Percentiles rank a stretch among this genome's conserved stretches.
These are phyloP conservation scores for Helobdella robusta DNA, from an alignment of 2,888 invertebrate genomes.

Conservation along the genomic window DNA sequence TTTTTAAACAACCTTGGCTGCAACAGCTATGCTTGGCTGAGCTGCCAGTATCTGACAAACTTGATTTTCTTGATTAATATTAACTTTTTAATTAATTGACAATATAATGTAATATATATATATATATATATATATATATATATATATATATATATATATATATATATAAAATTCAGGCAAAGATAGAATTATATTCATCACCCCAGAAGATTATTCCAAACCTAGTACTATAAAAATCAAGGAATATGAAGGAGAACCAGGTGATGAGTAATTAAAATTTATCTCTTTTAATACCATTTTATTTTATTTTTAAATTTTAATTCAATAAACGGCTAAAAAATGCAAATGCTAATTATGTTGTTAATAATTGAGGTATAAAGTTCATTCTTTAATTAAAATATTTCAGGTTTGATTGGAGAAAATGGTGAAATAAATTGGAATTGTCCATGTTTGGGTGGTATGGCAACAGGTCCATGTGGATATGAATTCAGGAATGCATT, in stretches of 20 bases:
- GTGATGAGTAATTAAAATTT: slow-evolving; percentile 30
- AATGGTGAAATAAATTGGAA: slow-evolving; percentile 91
- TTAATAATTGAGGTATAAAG: too few relatives aligned
- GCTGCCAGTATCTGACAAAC: too few relatives aligned
- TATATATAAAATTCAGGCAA: slow-evolving; percentile 54
- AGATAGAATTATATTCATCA: slow-evolving; percentile 72
- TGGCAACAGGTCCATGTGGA: slow-evolving; percentile 92
- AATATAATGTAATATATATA: not conserved
- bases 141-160: too few relatives aligned
- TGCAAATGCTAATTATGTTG: too few relatives aligned
- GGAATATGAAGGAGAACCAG: slow-evolving; percentile 38
- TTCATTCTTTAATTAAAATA: not conserved
- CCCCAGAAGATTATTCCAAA: slow-evolving; percentile 64
- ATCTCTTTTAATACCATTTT: not conserved
- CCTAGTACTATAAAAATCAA: slow-evolving; percentile 59
- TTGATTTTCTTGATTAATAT: too few relatives aligned
- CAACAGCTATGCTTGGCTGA: too few relatives aligned
- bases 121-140: not conserved
- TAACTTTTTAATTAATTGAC: too few relatives aligned
- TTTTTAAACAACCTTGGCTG: too few relatives aligned
- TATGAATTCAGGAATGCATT: slow-evolving; percentile 84
- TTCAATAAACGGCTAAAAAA: too few relatives aligned
- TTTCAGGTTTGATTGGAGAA: slow-evolving; percentile 65
- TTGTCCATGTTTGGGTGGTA: slow-evolving; percentile 91
- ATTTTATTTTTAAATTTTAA: not conserved